phyloP scores from a whole-genome alignment of 2,888 invertebrate species.

The Hoplodrina ambigua region DNA sequence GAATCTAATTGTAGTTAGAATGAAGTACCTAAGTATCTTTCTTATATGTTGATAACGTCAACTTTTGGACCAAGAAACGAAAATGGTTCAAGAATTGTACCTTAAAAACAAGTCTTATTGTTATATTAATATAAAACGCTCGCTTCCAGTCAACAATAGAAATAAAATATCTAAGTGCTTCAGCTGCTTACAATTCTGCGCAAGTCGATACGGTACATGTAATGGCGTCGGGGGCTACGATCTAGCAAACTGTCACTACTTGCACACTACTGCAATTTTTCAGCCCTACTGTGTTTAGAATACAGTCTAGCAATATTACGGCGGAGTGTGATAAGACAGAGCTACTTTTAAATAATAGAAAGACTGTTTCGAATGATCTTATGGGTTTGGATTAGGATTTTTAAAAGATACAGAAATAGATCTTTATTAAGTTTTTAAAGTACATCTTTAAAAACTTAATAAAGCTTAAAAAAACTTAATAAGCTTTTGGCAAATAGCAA shows the following conservation, averaged over 20 bases:
- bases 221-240: constrained; percentile 52
- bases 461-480: no score
- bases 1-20: no score
- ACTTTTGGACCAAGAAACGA: no score
- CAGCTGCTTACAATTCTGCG: constrained; percentile 58
- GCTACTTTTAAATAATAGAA: constrained; percentile 3
- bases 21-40: no score
- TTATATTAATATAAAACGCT: constrained; percentile 37
- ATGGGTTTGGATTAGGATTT: neutral
- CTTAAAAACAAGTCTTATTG: neutral
- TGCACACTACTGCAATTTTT: constrained; percentile 48
- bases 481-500: no score
- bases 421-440: no score
- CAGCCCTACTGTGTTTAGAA: constrained; percentile 40
- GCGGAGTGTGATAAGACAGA: constrained; percentile 17
- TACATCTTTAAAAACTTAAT: no score
- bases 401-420: no score
- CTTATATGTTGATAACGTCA: neutral
- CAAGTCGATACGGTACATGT: constrained; percentile 52
- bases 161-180: constrained; percentile 39
- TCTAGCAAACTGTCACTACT: constrained; percentile 60
- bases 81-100: neutral
- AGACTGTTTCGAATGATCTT: neutral
- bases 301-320: constrained; percentile 17
- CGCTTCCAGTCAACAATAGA: constrained; percentile 16